Evolutionary conservation across 1,140 invertebrate species (phyloP).

Genomic region (Drosophila parvula): DNA sequence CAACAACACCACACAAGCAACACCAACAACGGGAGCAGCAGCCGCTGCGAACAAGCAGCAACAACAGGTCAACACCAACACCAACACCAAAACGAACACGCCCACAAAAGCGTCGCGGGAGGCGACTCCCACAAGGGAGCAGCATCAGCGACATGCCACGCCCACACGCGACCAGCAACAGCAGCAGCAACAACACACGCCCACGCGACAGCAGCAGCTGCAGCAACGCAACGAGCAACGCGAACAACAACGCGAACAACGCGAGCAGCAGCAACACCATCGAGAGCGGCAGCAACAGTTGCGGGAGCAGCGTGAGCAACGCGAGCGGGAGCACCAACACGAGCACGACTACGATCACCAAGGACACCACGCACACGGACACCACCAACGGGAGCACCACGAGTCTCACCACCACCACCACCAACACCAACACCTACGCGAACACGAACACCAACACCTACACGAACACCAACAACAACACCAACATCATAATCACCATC

Average conservation of each 20-base stretch:
- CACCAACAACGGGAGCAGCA: slow-evolving; percentile 42
- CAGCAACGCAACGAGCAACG: slow-evolving; percentile 33
- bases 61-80: slow-evolving; percentile 33
- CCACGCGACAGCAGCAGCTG: slow-evolving; percentile 43
- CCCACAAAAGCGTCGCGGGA: slow-evolving; percentile 72
- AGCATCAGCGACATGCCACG: slow-evolving; percentile 61
- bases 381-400: slow-evolving; percentile 37
- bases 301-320: slow-evolving; percentile 40
- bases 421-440: slow-evolving; percentile 29
- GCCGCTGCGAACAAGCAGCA: slow-evolving; percentile 7
- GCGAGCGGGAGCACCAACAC: slow-evolving; percentile 42
- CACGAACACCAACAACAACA: slow-evolving; percentile 35
- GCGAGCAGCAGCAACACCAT: slow-evolving; percentile 38
- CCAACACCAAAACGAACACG: slow-evolving; percentile 53
- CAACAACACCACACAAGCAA: slow-evolving; percentile 27
- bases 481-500: slow-evolving; percentile 44
- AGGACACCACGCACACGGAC: slow-evolving; percentile 33
- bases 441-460: not conserved
- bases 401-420: slow-evolving; percentile 38
- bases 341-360: slow-evolving; percentile 57
- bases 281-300: slow-evolving; percentile 38
- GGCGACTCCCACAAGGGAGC: slow-evolving; percentile 66
- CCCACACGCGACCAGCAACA: slow-evolving; percentile 55
- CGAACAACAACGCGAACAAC: slow-evolving; percentile 44
- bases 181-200: slow-evolving; percentile 56